phyloP scores from a whole-genome alignment of 2,888 invertebrate species.

The Lagria hirta region DNA sequence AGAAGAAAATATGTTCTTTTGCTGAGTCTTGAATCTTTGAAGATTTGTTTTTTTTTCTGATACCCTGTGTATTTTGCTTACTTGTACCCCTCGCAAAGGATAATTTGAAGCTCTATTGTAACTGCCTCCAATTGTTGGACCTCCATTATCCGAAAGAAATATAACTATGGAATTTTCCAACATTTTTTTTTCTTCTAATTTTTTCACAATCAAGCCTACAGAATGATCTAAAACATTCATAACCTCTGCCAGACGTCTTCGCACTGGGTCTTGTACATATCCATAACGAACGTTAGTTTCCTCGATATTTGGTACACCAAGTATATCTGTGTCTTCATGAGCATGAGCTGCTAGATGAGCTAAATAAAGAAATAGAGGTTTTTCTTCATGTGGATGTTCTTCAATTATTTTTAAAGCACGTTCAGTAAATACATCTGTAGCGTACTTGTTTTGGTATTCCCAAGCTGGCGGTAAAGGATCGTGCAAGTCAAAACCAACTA shows the following conservation, averaged over 20 bases:
- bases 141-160: constrained; percentile 89
- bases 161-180: constrained; percentile 80
- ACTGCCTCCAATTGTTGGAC: constrained; percentile 69
- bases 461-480: constrained; percentile 54
- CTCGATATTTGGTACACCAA: constrained; percentile 66
- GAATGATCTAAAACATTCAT: constrained; percentile 82
- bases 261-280: constrained; percentile 64
- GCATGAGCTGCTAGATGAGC: constrained; percentile 69
- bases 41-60: too few relatives aligned
- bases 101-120: constrained; percentile 76
- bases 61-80: too few relatives aligned
- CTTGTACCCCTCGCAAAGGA: constrained; percentile 74
- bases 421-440: constrained; percentile 69
- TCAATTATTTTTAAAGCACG: constrained; percentile 66
- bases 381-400: constrained; percentile 57
- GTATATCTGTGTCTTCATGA: constrained; percentile 58
- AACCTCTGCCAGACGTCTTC: constrained; percentile 80
- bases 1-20: too few relatives aligned
- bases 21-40: too few relatives aligned
- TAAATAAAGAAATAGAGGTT: constrained; percentile 79
- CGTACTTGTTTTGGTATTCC: constrained; percentile 59
- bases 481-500: constrained; percentile 55
- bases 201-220: constrained; percentile 72
- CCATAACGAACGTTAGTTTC: constrained; percentile 65
- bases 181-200: constrained; percentile 66